Conservation (phyloP, 1,140 invertebrate genomes). For the Drosophila subpulchrella region DNA sequence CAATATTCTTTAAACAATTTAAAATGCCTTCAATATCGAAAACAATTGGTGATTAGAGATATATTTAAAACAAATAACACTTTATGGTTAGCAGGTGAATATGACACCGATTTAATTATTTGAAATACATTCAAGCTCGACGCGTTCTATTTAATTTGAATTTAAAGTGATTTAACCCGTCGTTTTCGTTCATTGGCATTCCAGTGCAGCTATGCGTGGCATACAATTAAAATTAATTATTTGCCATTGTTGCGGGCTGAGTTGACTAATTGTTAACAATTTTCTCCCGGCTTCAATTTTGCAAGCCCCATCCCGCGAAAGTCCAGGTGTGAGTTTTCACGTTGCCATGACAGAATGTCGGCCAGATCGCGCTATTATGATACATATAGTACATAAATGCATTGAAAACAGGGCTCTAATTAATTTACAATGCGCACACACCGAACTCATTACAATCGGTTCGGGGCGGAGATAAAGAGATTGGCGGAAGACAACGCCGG, state of each 20-base stretch:
- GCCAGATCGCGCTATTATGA: conserved; percentile 31
- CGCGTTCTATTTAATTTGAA: conserved; percentile 43
- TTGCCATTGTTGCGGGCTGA: conserved; percentile 62
- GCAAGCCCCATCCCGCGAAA: neutral
- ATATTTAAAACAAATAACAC: conserved; percentile 10
- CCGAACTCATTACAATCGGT: conserved; percentile 50
- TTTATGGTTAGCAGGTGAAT: conserved; percentile 17
- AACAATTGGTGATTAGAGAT: conserved; percentile 7
- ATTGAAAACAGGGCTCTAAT: conserved; percentile 67
- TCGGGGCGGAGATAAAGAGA: conserved; percentile 27
- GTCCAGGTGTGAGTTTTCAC: conserved; percentile 43
- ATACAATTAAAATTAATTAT: conserved; percentile 69
- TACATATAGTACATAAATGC: conserved; percentile 36
- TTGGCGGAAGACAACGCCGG: conserved; percentile 18
- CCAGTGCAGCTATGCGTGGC: conserved; percentile 40
- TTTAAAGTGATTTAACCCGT: conserved; percentile 33
- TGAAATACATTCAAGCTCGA: conserved; percentile 12
- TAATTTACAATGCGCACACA: conserved; percentile 76
- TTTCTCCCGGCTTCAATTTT: conserved; percentile 17
- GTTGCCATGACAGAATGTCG: conserved; percentile 40
- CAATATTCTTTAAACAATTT: neutral
- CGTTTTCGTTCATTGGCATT: conserved; percentile 31
- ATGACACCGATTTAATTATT: conserved; percentile 40
- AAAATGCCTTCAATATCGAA: neutral
- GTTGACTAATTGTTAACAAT: conserved; percentile 79